A percentile compares a stretch with the other conserved stretches of the same genome.
Conservation (phyloP, 2,888 invertebrate species). For the Drosophila lutescens region DNA sequence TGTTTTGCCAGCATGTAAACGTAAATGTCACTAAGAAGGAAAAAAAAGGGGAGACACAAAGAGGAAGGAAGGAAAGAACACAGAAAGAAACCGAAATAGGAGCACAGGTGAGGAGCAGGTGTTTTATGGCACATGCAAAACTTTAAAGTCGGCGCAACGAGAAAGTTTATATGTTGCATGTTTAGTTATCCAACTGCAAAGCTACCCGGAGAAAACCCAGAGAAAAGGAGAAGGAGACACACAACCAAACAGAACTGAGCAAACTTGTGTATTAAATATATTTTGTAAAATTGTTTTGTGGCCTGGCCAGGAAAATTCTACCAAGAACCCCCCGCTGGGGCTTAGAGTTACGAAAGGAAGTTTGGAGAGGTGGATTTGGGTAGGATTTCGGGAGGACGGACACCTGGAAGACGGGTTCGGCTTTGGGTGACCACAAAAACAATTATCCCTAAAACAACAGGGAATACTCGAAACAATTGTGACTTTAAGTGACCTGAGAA, state of each 20-base stretch:
- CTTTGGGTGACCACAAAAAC: conserved; percentile 26
- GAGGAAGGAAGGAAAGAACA: neutral
- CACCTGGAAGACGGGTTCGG: conserved; percentile 16
- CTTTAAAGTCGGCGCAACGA: conserved; percentile 54
- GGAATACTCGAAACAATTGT: conserved; percentile 11
- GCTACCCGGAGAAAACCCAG: neutral
- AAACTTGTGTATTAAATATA: conserved; percentile 71
- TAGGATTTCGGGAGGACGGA: neutral
- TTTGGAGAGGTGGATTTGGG: conserved; percentile 13
- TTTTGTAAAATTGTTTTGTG: conserved; percentile 67
- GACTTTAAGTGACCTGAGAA: neutral
- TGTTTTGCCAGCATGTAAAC: conserved; percentile 55
- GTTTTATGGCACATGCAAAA: conserved; percentile 29
- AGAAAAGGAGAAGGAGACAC: neutral
- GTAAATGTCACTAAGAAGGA: conserved; percentile 50
- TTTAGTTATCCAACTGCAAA: conserved; percentile 16
- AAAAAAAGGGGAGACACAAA: neutral
- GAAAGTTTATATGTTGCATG: conserved; percentile 46
- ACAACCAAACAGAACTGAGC: conserved; percentile 17
- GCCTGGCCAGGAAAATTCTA: conserved; percentile 52
- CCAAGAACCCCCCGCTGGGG: neutral
- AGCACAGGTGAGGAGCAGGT: neutral
- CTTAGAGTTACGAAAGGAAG: conserved; percentile 2
- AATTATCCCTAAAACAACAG: conserved; percentile 25
- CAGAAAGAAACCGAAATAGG: conserved; percentile 7